Base-by-base conservation (phyloP, 1,140 invertebrate species). In the Lordiphosa clarofinis region DNA sequence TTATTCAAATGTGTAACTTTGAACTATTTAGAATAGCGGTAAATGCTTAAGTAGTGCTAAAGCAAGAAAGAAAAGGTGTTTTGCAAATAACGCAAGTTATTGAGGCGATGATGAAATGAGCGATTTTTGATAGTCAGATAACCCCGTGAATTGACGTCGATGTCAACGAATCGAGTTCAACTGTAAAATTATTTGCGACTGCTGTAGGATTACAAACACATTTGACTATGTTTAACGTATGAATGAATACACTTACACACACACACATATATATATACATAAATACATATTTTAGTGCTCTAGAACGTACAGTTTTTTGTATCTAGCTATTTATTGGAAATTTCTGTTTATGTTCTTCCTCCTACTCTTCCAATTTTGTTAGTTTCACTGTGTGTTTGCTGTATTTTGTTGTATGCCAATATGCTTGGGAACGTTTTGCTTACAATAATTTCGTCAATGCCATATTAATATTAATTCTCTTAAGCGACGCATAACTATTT, bases 121-220 rank as follows among this genome's bases (percentile, higher is more conserved):
- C 76, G 72, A 84, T 78, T 69, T 82, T 78, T 82, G 68, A 76
- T 84, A 81, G 78, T 81, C 76, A 70, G 42, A 73, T 50, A 55
- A 56, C 55, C 50, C 64, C 73, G 58, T 69, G 40, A 70, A 53
- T 74, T 57, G 60, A 31, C 64, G 38, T 8, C 40, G 12, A 21
- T 21, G 50, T 21, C 44, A 35, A 11, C 24, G 35, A 12, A 36
- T 7, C 31, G 72, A 52, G 44, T 65, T 74, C 56, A 68, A 75
- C 52, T 74, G 72, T 74, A 74, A 65, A 79, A 78, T 73, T 79
- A 74, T 82, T 81, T 81, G 68, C 76, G 76, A 81, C 76, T 81
- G 76, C 76, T 76, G 62, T 81, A 81, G 76, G 56, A 72, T 81
- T 72, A 74, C 60, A 57, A 59, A 64, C 59, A 61, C 57, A 62